Evolutionary conservation across 2,113 vertebrate genomes (phyloP), one percentile per base, ranked within the genome.

Genomic region (Chloebia gouldiae): DNA sequence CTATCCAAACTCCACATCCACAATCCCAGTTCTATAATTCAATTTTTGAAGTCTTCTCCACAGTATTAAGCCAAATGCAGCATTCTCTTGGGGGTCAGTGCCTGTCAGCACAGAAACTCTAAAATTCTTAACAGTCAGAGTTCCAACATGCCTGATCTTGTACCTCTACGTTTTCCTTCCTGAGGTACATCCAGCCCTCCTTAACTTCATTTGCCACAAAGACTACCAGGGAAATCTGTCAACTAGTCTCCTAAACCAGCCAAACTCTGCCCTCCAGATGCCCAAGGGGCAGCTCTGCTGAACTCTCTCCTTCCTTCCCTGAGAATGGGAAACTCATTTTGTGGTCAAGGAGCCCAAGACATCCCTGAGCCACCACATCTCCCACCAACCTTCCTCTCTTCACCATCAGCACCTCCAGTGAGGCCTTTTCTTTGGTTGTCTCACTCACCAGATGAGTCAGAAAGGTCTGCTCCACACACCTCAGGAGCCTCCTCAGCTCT

Each of bases 401-500:
- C n/a, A 21, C 20, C 30, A n/a, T 4, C 39, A 47, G 15, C n/a
- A 53, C 7, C 19, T 20, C 14, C 37, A 50, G 11, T 4, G 15
- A 57, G 16, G 51, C 4, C 50, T 21, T 42, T 6, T 11, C 40
- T 11, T 30, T 25, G 10, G 15, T 2, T 23, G 19, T 40, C 10
- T 40, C 47, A 23, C 15, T 24, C 19, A 21, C 8, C 20, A 56
- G 47, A 6, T 11, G 28, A 21, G 6, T 20, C n/a, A 45, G 18
- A 37, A 53, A 37, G 19, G 8, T 47, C 23, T 45, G 13, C 22
- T 20, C 18, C 47, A 16, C 33, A 23, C 47, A 8, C 4, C 9
- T 19, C 56, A 56, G 75, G 20, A 35, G 0, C 11, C 10, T 16
- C n/a, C 40, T 21, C 0, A 1, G 42, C 6, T 40, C 30, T n/a